Evolutionary conservation across 2,113 vertebrate species (phyloP).

Genomic region (Synchiropus splendidus): DNA sequence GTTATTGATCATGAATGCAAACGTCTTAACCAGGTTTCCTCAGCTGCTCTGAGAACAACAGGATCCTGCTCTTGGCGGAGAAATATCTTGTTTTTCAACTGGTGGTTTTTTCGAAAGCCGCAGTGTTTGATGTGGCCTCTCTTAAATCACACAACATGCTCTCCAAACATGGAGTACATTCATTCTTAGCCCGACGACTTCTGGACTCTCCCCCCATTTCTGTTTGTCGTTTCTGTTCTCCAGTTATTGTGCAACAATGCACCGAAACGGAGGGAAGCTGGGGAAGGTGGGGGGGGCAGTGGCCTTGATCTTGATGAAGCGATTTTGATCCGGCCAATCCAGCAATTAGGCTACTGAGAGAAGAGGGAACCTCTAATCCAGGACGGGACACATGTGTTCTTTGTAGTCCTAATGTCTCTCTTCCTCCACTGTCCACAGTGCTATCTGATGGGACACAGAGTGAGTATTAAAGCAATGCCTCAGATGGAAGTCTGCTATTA

Average conservation of each 20-base stretch:
- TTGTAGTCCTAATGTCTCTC: constrained; percentile 65
- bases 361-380: constrained; percentile 59
- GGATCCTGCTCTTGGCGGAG: constrained; percentile 45
- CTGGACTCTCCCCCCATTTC: constrained; percentile 15
- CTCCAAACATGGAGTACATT: constrained; percentile 65
- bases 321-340: constrained; percentile 60
- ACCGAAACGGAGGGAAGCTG: constrained; percentile 42
- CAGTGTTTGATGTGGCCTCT: constrained; percentile 64
- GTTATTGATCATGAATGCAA: too few relatives aligned
- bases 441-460: constrained; percentile 51
- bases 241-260: constrained; percentile 49
- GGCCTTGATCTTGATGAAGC: constrained; percentile 56
- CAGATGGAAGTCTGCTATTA: constrained; percentile 62
- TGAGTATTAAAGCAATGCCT: constrained; percentile 59
- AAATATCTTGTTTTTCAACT: constrained; percentile 64
- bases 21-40: too few relatives aligned
- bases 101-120: constrained; percentile 58
- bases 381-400: constrained; percentile 52
- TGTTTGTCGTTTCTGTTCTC: constrained; percentile 44
- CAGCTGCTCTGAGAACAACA: constrained; percentile 46
- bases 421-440: constrained; percentile 59
- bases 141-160: constrained; percentile 69
- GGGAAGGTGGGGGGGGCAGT: constrained; percentile 47
- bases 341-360: constrained; percentile 61
- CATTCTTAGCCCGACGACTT: constrained; percentile 42